phyloP scores from a whole-genome alignment of 2,797 vertebrate genomes.

The Poeciliopsis paucimaculata region DNA sequence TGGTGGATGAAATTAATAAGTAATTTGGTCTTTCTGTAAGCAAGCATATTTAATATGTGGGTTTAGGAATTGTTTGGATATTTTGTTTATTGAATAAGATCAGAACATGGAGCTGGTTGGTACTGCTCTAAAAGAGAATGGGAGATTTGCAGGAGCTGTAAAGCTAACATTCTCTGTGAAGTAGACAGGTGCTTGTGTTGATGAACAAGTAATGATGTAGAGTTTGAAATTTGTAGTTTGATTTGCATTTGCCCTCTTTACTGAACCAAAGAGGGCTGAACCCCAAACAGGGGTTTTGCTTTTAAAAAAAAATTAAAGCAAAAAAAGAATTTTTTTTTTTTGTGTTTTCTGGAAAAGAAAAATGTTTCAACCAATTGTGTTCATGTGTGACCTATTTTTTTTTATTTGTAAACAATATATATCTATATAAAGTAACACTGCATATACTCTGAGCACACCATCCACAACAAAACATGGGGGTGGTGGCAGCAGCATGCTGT shows the following conservation, averaged over 20 bases:
- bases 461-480: background rate
- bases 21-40: background rate
- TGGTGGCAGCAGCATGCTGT: background rate
- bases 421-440: background rate
- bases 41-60: background rate
- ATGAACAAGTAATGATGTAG: background rate
- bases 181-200: background rate
- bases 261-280: background rate
- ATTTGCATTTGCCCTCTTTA: background rate
- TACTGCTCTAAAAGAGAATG: background rate
- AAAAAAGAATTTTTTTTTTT: too few relatives aligned
- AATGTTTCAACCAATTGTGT: background rate
- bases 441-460: background rate
- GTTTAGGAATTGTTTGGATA: background rate
- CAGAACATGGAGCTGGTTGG: background rate
- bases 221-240: background rate
- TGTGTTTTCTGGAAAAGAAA: background rate
- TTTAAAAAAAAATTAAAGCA: too few relatives aligned
- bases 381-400: background rate
- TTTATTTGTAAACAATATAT: background rate
- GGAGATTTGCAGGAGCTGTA: background rate
- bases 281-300: too few relatives aligned
- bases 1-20: slow-evolving; percentile 7
- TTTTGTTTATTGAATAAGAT: background rate
- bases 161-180: background rate